Conservation (phyloP, 2,113 vertebrate genomes). For the Triplophysa dalaica region DNA sequence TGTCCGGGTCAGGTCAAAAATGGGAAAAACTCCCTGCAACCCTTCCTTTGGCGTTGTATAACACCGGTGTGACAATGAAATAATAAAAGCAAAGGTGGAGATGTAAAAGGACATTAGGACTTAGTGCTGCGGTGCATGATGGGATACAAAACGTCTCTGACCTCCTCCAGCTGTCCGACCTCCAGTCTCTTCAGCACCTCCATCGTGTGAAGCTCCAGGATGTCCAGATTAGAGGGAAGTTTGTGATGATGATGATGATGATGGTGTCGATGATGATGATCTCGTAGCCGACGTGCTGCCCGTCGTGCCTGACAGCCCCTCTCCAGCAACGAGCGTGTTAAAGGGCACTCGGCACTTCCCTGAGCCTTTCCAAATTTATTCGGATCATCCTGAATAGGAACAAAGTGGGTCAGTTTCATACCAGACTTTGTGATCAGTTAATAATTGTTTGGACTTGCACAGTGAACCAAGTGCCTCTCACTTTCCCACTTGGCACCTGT, state of each 20-base stretch:
- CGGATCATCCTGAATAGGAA: slow-evolving; percentile 81
- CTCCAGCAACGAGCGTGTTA: slow-evolving; percentile 82
- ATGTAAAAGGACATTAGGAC: slow-evolving; percentile 21
- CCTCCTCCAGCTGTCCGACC: slow-evolving; percentile 90
- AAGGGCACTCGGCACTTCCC: slow-evolving; percentile 81
- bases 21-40: neutral
- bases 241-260: slow-evolving; percentile 67
- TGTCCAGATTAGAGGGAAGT: slow-evolving; percentile 89
- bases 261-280: slow-evolving; percentile 70
- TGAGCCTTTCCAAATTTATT: slow-evolving; percentile 86
- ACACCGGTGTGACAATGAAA: neutral
- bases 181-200: slow-evolving; percentile 93
- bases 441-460: too few species aligned
- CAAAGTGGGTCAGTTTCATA: neutral
- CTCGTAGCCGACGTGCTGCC: slow-evolving; percentile 83
- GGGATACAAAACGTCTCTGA: slow-evolving; percentile 53
- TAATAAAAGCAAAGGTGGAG: slow-evolving; percentile 9
- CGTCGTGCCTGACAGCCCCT: slow-evolving; percentile 80
- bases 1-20: neutral
- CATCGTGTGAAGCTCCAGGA: slow-evolving; percentile 91
- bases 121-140: neutral
- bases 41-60: neutral
- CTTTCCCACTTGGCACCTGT: too few species aligned
- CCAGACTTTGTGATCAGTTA: too few species aligned
- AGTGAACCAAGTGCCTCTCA: too few species aligned